These are phyloP conservation scores for Oreocharis arfaki DNA, from an alignment of 2,113 vertebrate genomes.

Conservation along the genomic window DNA sequence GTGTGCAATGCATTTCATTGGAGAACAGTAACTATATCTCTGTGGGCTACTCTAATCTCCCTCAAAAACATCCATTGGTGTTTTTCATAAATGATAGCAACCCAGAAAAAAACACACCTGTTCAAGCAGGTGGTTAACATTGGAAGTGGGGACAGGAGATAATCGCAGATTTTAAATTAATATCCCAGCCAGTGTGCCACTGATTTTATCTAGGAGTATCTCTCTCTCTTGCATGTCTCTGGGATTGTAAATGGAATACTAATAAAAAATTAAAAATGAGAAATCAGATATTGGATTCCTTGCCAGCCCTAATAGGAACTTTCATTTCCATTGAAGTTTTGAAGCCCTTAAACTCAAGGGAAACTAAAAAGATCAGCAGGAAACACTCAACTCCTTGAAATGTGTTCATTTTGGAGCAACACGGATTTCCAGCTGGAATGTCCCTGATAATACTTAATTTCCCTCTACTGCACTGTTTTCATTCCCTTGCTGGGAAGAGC, in stretches of 20 bases:
- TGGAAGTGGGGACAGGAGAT: neutral
- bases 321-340: neutral
- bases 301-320: neutral
- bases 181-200: neutral
- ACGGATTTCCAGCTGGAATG: constrained; percentile 47
- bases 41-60: neutral
- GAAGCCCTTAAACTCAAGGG: neutral
- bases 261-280: neutral
- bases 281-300: neutral
- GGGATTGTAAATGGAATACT: neutral
- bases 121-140: neutral
- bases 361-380: neutral
- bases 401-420: neutral
- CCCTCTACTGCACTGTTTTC: constrained; percentile 24
- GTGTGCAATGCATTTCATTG: neutral
- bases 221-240: neutral
- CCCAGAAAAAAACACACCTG: neutral
- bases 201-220: neutral
- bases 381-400: neutral
- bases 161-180: neutral
- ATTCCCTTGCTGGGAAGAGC: constrained; percentile 40
- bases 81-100: neutral
- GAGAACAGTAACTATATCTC: neutral
- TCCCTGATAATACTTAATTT: constrained; percentile 51
- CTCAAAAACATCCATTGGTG: neutral